Percentiles rank a stretch among this genome's conserved stretches.
Evolutionary conservation across 2,888 invertebrate genomes (phyloP).

Genomic region (Aphidoletes aphidimyza): DNA sequence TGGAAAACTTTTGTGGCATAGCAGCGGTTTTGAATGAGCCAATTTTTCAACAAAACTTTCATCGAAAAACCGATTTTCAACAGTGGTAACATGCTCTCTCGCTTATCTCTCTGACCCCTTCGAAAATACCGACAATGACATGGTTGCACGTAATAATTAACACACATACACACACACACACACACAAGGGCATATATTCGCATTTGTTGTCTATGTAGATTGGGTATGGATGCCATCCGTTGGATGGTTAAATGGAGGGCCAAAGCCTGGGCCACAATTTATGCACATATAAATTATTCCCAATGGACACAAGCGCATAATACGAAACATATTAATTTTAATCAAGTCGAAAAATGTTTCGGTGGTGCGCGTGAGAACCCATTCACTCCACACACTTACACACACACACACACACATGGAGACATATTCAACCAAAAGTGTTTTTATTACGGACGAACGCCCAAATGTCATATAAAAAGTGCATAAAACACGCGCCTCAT

Average conservation of each 20-base stretch:
- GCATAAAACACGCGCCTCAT: too few relatives aligned
- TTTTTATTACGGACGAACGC: constrained; percentile 19
- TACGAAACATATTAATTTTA: constrained; percentile 51
- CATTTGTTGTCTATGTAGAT: background rate
- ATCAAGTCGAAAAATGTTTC: constrained; percentile 50
- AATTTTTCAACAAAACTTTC: constrained; percentile 23
- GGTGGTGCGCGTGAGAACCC: too few relatives aligned
- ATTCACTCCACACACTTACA: too few relatives aligned
- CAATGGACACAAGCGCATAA: constrained; percentile 37
- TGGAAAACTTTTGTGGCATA: constrained; percentile 26
- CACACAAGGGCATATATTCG: too few relatives aligned
- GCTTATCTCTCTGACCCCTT: background rate
- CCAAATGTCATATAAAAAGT: constrained; percentile 39
- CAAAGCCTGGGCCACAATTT: background rate
- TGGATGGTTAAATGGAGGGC: background rate
- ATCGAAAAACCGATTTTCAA: background rate
- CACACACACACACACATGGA: background rate
- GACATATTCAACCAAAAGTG: constrained; percentile 25
- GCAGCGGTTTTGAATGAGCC: constrained; percentile 2
- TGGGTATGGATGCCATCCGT: too few relatives aligned
- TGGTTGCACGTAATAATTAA: constrained; percentile 49
- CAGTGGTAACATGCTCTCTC: too few relatives aligned
- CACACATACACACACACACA: too few relatives aligned
- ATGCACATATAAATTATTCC: constrained; percentile 49
- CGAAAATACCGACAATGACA: background rate